Conservation (phyloP, 2,113 vertebrate genomes). For the Cheirogaleus medius region DNA sequence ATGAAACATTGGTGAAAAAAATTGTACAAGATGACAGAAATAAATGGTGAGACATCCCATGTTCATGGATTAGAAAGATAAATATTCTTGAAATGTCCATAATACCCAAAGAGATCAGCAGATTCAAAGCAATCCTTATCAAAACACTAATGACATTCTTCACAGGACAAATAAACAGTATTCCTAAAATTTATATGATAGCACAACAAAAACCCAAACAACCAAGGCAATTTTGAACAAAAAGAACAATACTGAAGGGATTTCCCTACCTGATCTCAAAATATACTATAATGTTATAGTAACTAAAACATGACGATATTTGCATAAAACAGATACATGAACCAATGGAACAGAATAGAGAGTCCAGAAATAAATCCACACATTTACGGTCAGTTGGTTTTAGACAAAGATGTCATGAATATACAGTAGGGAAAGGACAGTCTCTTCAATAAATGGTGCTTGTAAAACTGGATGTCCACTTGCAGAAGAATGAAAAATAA, state of each 20-base stretch:
- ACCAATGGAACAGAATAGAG: neutral
- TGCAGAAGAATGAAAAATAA: neutral
- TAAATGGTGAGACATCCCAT: neutral
- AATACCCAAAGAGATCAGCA: neutral
- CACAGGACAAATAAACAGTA: neutral
- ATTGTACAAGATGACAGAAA: neutral
- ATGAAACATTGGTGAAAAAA: neutral
- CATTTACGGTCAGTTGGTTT: too few relatives aligned
- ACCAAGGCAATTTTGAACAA: neutral
- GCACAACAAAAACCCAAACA: neutral
- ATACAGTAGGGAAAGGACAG: too few relatives aligned
- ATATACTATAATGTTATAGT: neutral
- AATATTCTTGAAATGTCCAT: neutral
- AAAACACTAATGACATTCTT: neutral
- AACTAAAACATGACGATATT: neutral
- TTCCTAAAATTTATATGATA: neutral
- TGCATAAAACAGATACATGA: neutral
- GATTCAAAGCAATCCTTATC: neutral
- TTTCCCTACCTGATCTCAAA: neutral
- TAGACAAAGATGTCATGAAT: too few relatives aligned
- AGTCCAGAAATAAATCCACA: neutral
- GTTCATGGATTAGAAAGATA: neutral
- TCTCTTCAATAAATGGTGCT: neutral
- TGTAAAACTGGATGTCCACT: neutral
- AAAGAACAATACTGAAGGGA: neutral